Evolutionary conservation across 2,113 vertebrate species (phyloP), one percentile per base, ranked within the genome.

Genomic region (Pogona vitticeps): DNA sequence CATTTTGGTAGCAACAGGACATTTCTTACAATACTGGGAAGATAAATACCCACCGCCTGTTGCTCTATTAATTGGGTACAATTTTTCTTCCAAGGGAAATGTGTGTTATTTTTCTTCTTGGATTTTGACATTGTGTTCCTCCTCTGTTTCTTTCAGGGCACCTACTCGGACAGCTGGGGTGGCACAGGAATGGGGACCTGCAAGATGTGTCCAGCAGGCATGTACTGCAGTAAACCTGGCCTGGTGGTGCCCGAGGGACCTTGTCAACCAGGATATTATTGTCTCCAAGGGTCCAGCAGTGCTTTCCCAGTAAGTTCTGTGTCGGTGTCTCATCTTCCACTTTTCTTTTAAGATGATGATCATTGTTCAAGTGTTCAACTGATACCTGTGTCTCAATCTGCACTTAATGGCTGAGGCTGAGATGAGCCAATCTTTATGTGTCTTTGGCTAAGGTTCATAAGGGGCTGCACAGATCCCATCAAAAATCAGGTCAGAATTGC

Each of bases 191-290:
- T 95, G 42, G 91, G 94, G 0, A 96, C 96, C 23, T 99, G 98
- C 93, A 88, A 96, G 26, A 95, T 90, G 3, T 99, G 98, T 89
- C 94, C 93, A 26, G 95, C 97, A 1, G 98, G 98, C 17, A 95
- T 90, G 88, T 98, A 97, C 95, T 99, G 98, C 92, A 94, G 97
- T 71, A 88, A 72, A 85, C 21, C 94, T 14, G 98, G 97, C 36
- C 96, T 98, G 67, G 76, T 95, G 1, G 59, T 82, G 31, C 98
- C 98, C 13, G 95, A 98, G 90, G 98, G 97, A 42, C 92, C 1
- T 6, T 99, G 98, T 93, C 96, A 94, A 46, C 82, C 97, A 21
- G 96, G 97, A 0, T 70, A 97, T 92, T 98, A 96, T 95, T 99
- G 98, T 88, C 90, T 84, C 1, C 92, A 80, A 18, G 94, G 92